Base-by-base conservation (phyloP, 1,140 invertebrate genomes). In the Pissodes strobi region DNA sequence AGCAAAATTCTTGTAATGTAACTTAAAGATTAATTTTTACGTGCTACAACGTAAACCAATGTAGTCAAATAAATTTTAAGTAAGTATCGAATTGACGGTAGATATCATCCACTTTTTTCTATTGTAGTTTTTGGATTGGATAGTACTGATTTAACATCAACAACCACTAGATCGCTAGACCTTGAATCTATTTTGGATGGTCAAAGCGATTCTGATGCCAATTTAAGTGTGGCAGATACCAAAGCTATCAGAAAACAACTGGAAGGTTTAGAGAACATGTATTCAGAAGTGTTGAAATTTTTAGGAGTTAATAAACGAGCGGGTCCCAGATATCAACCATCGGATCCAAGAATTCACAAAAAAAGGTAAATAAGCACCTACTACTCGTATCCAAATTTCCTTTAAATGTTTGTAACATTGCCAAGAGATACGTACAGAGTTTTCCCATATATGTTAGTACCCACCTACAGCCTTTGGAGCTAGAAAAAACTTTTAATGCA, bases 241-340 rank as follows among this genome's bases (percentile, higher is more conserved):
- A 81, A 87, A 66, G 87, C 88, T 2, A 92, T 94, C 23, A 82
- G 91, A 41, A 87, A 91, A 60, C 92, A 95, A 73, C 78, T 96
- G 15, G 88, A 93, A 72, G 90, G 91, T 0, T 81, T 96, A 8
- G 93, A 95, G 82, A 88, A 85, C 61, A 95, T 95, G 92, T 95
- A 96, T 69, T 78, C 77, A 5, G 77, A 78, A 69, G 76, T 95
- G 23, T 76, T 94, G 61, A 91, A 92, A 79, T 80, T 92, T 51
- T 79, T 94, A 0, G 90, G 91, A 2, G 88, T 88, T 0, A 86
- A 88, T 67, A 85, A 84, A 63, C 66, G 70, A 61, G 81, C 79
- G 34, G 34, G 34, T 39, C n/a, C 81, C 75, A 18, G 80, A 22
- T 85, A 86, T 59, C 84, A 85, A 64, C 80, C 84, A 0, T 85